phyloP scores from a whole-genome alignment of 2,888 invertebrate genomes.

The Lathronympha strigana region DNA sequence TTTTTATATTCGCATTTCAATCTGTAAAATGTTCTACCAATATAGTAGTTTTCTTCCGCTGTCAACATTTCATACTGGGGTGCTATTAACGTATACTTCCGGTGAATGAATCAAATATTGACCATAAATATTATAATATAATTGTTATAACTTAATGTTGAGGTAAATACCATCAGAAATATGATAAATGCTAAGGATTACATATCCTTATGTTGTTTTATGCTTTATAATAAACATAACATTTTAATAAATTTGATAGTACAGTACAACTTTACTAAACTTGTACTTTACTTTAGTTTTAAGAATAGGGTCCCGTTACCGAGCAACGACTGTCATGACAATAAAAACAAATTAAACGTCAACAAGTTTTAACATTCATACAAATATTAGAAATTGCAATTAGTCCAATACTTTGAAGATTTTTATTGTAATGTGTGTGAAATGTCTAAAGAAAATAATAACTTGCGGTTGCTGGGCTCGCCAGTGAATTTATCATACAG shows the following conservation, averaged over 20 bases:
- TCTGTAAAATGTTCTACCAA: background rate
- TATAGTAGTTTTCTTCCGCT: conserved; percentile 1
- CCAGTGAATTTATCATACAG: conserved; percentile 76
- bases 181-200: too few species aligned
- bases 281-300: background rate
- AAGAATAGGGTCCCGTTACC: conserved; percentile 49
- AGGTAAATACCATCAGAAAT: too few species aligned
- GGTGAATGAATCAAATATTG: background rate
- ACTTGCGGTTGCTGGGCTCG: conserved; percentile 74
- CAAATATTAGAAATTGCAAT: background rate
- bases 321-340: conserved; percentile 50
- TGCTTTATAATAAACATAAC: too few species aligned
- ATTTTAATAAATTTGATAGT: too few species aligned
- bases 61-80: conserved; percentile 3
- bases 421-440: conserved; percentile 58
- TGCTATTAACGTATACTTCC: conserved; percentile 3
- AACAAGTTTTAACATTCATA: conserved; percentile 24
- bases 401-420: conserved; percentile 1
- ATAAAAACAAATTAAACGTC: conserved; percentile 49
- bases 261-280: too few species aligned
- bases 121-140: background rate
- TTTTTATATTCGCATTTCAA: too few species aligned
- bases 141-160: too few species aligned
- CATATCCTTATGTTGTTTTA: too few species aligned
- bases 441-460: conserved; percentile 79